phyloP scores from a whole-genome alignment of 2,888 invertebrate genomes.

The Aphodius sticticus region DNA sequence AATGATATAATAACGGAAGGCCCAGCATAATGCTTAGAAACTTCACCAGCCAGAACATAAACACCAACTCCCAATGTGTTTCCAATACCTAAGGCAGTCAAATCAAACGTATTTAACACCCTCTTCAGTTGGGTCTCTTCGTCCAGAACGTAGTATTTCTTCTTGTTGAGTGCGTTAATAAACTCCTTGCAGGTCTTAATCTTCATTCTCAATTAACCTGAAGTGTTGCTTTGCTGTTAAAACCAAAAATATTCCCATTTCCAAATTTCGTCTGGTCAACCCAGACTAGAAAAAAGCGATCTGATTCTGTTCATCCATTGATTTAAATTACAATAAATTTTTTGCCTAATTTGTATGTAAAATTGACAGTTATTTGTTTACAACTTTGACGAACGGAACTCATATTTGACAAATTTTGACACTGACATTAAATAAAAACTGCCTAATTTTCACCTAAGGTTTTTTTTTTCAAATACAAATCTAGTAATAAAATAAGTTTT shows the following conservation, averaged over 20 bases:
- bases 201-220: background rate
- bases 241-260: background rate
- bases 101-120: slow-evolving; percentile 81
- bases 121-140: slow-evolving; percentile 67
- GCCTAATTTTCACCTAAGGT: no score
- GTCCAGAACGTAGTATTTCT: slow-evolving; percentile 59
- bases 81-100: slow-evolving; percentile 84
- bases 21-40: slow-evolving; percentile 81
- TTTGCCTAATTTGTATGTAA: background rate
- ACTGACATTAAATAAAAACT: no score
- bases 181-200: slow-evolving; percentile 40
- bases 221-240: background rate
- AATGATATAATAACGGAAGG: slow-evolving; percentile 89
- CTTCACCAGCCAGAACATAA: slow-evolving; percentile 87
- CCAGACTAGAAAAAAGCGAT: no score
- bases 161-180: slow-evolving; percentile 54
- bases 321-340: no score
- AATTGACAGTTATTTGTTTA: background rate
- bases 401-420: background rate
- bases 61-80: slow-evolving; percentile 90
- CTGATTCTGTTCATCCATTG: no score
- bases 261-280: background rate
- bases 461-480: no score
- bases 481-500: no score
- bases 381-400: background rate